Conservation (phyloP, 1,140 invertebrate genomes). For the Euura lappo region DNA sequence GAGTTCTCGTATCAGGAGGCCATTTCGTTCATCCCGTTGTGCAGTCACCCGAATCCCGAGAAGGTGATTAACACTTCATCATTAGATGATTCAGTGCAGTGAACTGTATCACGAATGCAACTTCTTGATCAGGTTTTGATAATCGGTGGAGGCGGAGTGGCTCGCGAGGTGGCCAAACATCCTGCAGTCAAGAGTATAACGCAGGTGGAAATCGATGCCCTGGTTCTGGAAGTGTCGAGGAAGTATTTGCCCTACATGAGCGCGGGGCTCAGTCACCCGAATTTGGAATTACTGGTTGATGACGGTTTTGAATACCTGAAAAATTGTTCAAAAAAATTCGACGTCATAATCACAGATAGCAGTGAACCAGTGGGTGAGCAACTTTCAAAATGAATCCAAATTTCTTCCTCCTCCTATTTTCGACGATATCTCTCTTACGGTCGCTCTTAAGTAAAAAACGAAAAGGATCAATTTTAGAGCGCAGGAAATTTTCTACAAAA, state of each 20-base stretch:
- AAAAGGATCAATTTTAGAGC: too few relatives aligned
- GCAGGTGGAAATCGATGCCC: constrained; percentile 91
- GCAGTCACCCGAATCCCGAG: constrained; percentile 88
- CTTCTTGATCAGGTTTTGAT: constrained; percentile 77
- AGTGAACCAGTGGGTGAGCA: constrained; percentile 88
- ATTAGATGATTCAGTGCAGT: too few relatives aligned
- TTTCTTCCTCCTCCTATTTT: too few relatives aligned
- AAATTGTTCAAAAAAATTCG: constrained; percentile 84
- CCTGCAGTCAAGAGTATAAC: constrained; percentile 82
- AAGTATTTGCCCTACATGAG: constrained; percentile 92
- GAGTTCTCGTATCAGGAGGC: constrained; percentile 99
- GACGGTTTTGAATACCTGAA: constrained; percentile 97
- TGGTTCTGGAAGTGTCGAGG: constrained; percentile 92
- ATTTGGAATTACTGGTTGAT: constrained; percentile 83
- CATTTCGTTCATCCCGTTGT: constrained; percentile 93
- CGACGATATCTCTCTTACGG: too few relatives aligned
- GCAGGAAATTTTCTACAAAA: too few relatives aligned
- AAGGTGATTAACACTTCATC: constrained; percentile 66
- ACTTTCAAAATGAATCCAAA: too few relatives aligned
- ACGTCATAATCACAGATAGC: constrained; percentile 98
- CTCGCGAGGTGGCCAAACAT: constrained; percentile 94
- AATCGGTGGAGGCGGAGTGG: constrained; percentile 96
- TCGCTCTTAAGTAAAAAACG: too few relatives aligned
- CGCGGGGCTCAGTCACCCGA: constrained; percentile 81
- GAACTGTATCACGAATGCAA: too few relatives aligned